These are phyloP conservation scores for Neotoxoptera formosana DNA, from an alignment of 1,140 invertebrate species.

Conservation along the genomic window DNA sequence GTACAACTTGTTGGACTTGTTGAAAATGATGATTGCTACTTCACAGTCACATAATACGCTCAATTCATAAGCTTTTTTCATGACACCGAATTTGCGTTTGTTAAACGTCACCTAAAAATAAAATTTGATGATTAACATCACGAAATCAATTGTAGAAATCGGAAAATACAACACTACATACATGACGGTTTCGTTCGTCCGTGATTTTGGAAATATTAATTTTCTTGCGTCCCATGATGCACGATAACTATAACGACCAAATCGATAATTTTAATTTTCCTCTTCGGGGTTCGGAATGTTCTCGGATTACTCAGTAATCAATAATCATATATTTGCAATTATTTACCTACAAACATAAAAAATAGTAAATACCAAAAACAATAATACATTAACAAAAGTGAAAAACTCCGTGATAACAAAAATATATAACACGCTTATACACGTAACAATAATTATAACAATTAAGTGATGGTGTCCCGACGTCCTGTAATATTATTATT, in stretches of 20 bases:
- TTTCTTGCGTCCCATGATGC: constrained; percentile 96
- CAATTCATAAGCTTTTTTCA: constrained; percentile 99
- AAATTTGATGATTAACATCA: constrained; percentile 40
- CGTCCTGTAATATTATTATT: neutral
- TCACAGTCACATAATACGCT: constrained; percentile 99
- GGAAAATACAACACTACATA: constrained; percentile 64
- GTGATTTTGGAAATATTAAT: constrained; percentile 99
- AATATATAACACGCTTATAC: neutral
- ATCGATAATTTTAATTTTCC: neutral
- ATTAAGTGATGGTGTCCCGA: neutral
- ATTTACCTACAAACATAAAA: neutral
- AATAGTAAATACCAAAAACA: neutral
- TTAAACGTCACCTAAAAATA: constrained; percentile 99
- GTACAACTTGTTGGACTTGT: constrained; percentile 98
- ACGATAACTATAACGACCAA: constrained; percentile 61
- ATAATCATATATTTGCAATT: neutral
- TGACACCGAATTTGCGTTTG: constrained; percentile 99
- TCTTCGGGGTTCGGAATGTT: too few species aligned
- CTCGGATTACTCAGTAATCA: too few species aligned
- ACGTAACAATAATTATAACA: neutral
- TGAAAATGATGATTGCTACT: constrained; percentile 99
- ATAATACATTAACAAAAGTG: neutral
- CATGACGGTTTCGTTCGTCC: constrained; percentile 98
- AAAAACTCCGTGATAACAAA: neutral
- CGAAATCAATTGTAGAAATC: neutral